Percentiles rank a stretch among this genome's conserved stretches.
phyloP scores from a whole-genome alignment of 2,113 vertebrate genomes.

The Agapornis roseicollis region DNA sequence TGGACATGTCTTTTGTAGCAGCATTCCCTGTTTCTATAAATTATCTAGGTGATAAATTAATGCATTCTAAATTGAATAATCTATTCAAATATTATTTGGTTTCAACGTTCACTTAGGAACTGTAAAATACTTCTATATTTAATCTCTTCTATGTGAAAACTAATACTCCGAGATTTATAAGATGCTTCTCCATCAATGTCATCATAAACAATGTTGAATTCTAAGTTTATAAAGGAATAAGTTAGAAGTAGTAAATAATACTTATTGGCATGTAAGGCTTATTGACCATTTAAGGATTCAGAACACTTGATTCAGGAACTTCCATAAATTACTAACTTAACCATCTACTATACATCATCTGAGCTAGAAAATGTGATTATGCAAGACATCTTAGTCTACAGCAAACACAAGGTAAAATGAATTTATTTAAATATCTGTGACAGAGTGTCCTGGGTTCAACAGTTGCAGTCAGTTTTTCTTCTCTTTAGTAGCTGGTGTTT shows the following conservation, averaged over 20 bases:
- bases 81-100: background rate
- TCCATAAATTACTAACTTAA: background rate
- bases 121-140: background rate
- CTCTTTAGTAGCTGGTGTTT: no score
- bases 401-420: background rate
- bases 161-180: background rate
- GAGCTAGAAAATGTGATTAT: background rate
- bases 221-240: background rate
- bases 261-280: background rate
- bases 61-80: background rate
- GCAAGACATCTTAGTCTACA: background rate
- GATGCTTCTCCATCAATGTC: background rate
- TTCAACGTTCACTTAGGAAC: background rate
- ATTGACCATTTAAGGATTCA: background rate
- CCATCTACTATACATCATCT: background rate
- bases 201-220: background rate
- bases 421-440: background rate
- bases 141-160: background rate
- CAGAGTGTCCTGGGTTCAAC: no score
- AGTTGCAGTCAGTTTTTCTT: no score
- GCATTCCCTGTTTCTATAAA: background rate
- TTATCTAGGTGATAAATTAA: background rate
- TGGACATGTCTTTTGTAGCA: background rate
- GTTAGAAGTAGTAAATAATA: background rate
- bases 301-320: background rate